Base-by-base conservation (phyloP, 2,888 invertebrate species). In the Hyalella azteca region DNA sequence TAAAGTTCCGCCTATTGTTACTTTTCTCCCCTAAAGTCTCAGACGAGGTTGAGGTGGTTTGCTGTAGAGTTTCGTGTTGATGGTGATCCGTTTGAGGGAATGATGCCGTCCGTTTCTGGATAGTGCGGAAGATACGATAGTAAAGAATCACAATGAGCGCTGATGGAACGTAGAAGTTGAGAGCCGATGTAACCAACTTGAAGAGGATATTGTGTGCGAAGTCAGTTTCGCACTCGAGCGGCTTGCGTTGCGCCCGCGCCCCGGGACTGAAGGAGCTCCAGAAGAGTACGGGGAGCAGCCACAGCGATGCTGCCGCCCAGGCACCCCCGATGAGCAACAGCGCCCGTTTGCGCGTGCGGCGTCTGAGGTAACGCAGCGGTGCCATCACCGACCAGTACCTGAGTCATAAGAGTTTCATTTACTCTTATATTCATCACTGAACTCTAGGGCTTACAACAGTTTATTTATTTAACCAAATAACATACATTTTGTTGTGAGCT, bases 331-430 rank as follows among this genome's bases (percentile, higher is more conserved):
- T 90, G 88, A 90, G 89, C 60, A 88, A 85, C 22, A 89, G 86
- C 0, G 90, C 90, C 22, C 90, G 85, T 79, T 87, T 88, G 82
- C 89, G 89, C 4, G 90, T 90, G 75, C 90, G 85, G 85, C 88
- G 88, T 11, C 89, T 86, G 76, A 90, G 85, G 86, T 90, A 90
- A 79, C 88, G 87, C n/a, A 90, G 86, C 3, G 90, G 90, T 4
- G 88, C 87, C 22, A 89, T 89, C 75, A 90, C 89, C 39, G 89
- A 89, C 90, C 90, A 90, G 86, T 90, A 90, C 26, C 89, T 87
- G 66, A 22, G 29, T 22, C 0, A 54, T 7, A 4, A 7, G 54
- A 22, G 22, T 54, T 11, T n/a, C 5, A 48, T 26, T 45, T n/a
- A 39, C 49, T n/a, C 82, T 88, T 49, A 49, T 49, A 49, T 15